These are phyloP conservation scores for Labeo calbasu DNA, from an alignment of 2,797 vertebrate species.

Conservation along the genomic window DNA sequence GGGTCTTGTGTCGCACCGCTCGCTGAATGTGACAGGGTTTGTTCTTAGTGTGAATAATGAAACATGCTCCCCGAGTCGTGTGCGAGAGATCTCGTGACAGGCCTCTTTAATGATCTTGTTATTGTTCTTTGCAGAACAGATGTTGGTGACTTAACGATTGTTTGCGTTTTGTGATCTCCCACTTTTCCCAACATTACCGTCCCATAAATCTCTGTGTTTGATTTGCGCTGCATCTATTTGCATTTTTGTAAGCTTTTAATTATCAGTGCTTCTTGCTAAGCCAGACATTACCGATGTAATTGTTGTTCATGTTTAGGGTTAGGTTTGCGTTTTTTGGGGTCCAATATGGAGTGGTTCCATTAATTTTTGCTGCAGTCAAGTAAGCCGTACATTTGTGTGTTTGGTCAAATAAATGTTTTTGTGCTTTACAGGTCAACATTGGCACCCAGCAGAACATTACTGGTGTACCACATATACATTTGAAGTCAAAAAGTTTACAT, in stretches of 20 bases:
- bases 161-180: slow-evolving; percentile 28
- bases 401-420: not conserved
- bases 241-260: slow-evolving; percentile 1
- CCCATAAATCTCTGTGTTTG: slow-evolving; percentile 4
- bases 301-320: slow-evolving; percentile 14
- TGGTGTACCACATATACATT: not conserved
- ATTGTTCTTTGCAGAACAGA: slow-evolving; percentile 54
- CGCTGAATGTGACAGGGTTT: slow-evolving; percentile 18
- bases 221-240: slow-evolving; percentile 26
- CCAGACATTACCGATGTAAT: not conserved
- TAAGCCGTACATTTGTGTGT: not conserved
- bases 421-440: not conserved
- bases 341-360: not conserved
- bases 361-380: not conserved
- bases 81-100: slow-evolving; percentile 35
- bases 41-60: slow-evolving; percentile 24
- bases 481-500: too few species aligned
- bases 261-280: not conserved
- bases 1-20: slow-evolving; percentile 2
- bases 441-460: not conserved
- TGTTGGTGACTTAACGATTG: slow-evolving; percentile 51
- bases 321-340: not conserved
- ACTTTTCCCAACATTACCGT: slow-evolving; percentile 24
- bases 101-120: slow-evolving; percentile 46
- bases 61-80: slow-evolving; percentile 34